A percentile compares a stretch with the other conserved stretches of the same genome.
phyloP scores from a whole-genome alignment of 2,797 vertebrate genomes.

The Myripristis jacobus region DNA sequence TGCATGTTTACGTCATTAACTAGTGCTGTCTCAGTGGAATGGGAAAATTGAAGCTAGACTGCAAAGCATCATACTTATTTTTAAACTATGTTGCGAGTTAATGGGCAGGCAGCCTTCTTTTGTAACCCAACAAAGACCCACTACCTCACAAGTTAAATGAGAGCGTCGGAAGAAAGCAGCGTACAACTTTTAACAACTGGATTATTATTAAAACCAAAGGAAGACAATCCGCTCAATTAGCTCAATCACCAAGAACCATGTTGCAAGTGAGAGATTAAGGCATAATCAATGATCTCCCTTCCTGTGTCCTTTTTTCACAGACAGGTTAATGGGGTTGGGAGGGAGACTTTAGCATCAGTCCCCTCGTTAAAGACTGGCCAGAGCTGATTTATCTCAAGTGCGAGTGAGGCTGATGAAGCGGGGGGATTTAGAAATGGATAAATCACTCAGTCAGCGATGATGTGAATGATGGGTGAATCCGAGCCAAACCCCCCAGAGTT shows the following conservation, averaged over 20 bases:
- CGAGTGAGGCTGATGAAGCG: conserved; percentile 66
- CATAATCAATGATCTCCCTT: conserved; percentile 69
- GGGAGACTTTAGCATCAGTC: conserved; percentile 72
- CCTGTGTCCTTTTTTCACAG: conserved; percentile 72
- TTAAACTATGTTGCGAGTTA: conserved; percentile 9
- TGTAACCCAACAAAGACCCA: too few relatives aligned
- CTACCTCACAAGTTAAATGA: not conserved
- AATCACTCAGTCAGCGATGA: conserved; percentile 59
- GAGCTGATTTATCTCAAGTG: conserved; percentile 72
- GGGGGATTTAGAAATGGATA: conserved; percentile 67
- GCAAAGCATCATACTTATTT: not conserved
- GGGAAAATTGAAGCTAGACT: conserved; percentile 13
- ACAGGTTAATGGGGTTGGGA: conserved; percentile 79
- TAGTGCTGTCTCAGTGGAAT: conserved; percentile 3
- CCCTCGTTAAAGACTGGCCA: conserved; percentile 72
- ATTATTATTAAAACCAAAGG: conserved; percentile 41
- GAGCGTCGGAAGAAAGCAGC: not conserved
- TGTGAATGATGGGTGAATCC: conserved; percentile 57
- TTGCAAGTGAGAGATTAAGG: conserved; percentile 70
- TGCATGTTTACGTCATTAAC: conserved; percentile 37
- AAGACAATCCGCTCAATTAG: conserved; percentile 60
- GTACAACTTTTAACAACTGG: conserved; percentile 31
- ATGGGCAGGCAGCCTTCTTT: too few relatives aligned
- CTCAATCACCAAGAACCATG: conserved; percentile 44
- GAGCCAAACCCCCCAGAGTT: conserved; percentile 42